phyloP scores from a whole-genome alignment of 2,888 invertebrate genomes.

The Pheosia gnoma region DNA sequence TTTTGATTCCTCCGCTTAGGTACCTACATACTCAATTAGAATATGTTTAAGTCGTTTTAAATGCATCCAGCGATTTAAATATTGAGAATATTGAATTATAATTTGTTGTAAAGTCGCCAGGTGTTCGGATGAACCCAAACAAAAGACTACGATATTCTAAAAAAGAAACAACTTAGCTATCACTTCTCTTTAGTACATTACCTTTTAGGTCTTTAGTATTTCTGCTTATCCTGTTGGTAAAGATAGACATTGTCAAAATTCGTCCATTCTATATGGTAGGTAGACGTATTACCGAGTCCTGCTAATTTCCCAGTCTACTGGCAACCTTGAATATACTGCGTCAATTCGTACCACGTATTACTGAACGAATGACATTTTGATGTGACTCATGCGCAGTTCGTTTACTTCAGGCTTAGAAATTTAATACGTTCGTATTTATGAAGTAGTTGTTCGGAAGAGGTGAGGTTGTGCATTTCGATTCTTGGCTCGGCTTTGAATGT shows the following conservation, averaged over 20 bases:
- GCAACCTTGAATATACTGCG: conserved; percentile 9
- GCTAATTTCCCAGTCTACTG: background rate
- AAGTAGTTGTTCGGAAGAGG: background rate
- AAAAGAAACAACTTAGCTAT: background rate
- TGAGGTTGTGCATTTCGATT: background rate
- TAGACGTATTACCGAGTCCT: background rate
- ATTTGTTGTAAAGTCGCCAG: background rate
- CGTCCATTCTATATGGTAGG: background rate
- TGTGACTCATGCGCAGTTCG: conserved; percentile 43
- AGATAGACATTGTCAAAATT: too few species aligned
- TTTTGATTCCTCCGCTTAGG: background rate
- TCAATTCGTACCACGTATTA: conserved; percentile 45
- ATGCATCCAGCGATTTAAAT: conserved; percentile 16
- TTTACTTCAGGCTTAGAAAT: conserved; percentile 50
- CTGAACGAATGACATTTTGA: conserved; percentile 33
- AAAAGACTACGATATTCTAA: background rate
- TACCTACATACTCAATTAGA: background rate
- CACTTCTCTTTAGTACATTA: too few species aligned
- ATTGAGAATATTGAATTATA: background rate
- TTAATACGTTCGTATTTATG: conserved; percentile 21
- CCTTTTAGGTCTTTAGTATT: too few species aligned
- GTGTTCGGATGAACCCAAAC: background rate
- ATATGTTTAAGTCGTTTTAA: conserved; percentile 17
- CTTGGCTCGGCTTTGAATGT: too few species aligned
- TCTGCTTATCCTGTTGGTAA: too few species aligned